Conservation (phyloP, 2,888 invertebrate species). For the Cantharis rustica region DNA sequence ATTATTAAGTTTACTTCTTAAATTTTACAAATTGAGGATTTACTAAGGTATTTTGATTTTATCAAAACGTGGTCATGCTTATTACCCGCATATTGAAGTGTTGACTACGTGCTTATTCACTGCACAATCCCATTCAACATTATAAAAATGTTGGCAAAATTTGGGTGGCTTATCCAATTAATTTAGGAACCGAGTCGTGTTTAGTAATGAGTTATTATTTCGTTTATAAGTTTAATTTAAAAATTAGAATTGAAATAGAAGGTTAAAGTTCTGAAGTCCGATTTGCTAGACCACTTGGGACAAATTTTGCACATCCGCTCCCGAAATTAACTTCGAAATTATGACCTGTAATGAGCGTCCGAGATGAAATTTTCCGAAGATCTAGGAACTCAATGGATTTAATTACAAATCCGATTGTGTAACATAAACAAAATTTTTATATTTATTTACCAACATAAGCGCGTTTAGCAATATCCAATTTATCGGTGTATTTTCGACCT, state of each 20-base stretch:
- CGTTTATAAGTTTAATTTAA: not conserved
- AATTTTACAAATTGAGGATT: not conserved
- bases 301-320: not conserved
- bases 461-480: constrained; percentile 2
- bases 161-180: not conserved
- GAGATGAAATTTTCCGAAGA: not conserved
- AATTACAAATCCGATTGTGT: not conserved
- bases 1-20: not conserved
- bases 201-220: not conserved
- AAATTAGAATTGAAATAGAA: not conserved
- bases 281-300: not conserved
- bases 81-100: not conserved
- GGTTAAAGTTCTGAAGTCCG: not conserved
- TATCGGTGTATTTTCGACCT: not conserved
- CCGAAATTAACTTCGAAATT: not conserved
- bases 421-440: not conserved
- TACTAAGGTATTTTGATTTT: not conserved
- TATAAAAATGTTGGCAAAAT: not conserved
- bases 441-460: not conserved
- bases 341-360: not conserved
- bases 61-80: not conserved
- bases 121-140: not conserved
- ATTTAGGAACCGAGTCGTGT: not conserved
- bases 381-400: not conserved
- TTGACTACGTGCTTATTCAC: not conserved